Base-by-base conservation (phyloP, 2,888 invertebrate species). In the Chrysomela aeneicollis region DNA sequence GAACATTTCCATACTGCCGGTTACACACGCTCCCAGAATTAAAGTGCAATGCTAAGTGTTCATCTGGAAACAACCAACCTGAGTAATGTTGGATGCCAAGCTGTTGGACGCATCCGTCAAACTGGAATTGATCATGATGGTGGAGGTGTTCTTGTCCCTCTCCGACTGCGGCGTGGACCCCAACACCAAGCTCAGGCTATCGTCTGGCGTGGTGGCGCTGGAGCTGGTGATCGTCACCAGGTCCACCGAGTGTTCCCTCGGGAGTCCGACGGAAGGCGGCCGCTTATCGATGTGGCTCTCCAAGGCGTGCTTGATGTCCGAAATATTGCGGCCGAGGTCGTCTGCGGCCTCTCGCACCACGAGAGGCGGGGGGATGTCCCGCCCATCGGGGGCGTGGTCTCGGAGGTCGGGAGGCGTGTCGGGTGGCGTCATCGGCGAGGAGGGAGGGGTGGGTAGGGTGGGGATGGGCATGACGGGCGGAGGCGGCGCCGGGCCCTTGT, bases 51-150 rank as follows among this genome's bases (percentile, higher is more conserved):
- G n/a, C n/a, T n/a, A n/a, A n/a, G n/a, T n/a, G n/a, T n/a, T n/a
- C n/a, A n/a, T n/a, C n/a, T n/a, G n/a, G n/a, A n/a, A n/a, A n/a
- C 49, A 17, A 57, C 72, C 70, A 71, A 82, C 92, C 76, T 91
- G 91, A 61, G 90, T 92, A 55, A 91, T 88, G 70, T 89, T 89
- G 37, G 91, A 88, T 1, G 90, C 90, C 72, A 92, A 83, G 74
- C 92, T 91, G 82, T 92, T 92, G 1, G 85, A 81, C 4, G 26
- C 26, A 6, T 26, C 26, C 26, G 26, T 5, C 26, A 26, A 26
- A 6, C 92, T 91, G 1, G 85, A 81, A 70, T 84, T 86, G 64
- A 86, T 86, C 15, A 84, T 83, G 61, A 86, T 86, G 49, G 82
- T 83, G 35, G 86, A 86, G 49, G 85, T 86, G 55, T 84, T 85